Evolutionary conservation across 2,888 invertebrate species (phyloP).

Genomic region (Cheilosia variabilis): DNA sequence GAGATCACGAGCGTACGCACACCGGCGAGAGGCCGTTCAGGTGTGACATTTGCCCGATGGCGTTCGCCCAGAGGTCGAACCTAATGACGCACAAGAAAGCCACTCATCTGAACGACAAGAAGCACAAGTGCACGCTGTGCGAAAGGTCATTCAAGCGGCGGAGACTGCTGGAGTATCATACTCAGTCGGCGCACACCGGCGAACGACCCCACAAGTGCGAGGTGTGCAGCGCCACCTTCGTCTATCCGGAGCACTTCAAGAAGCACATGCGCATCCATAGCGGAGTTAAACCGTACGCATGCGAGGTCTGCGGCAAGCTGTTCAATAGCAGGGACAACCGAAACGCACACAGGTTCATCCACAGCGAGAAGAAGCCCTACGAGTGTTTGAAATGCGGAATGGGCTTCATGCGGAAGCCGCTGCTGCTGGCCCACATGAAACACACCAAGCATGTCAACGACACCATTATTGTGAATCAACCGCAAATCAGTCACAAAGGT

Average conservation of each 20-base stretch:
- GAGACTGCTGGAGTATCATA: conserved; percentile 91
- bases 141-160: conserved; percentile 88
- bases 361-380: conserved; percentile 94
- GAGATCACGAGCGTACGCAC: conserved; percentile 92
- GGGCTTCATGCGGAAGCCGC: conserved; percentile 93
- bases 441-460: conserved; percentile 87
- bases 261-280: conserved; percentile 90
- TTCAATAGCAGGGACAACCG: conserved; percentile 94
- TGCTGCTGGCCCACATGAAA: conserved; percentile 90
- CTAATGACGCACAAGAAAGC: conserved; percentile 91
- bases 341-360: conserved; percentile 93
- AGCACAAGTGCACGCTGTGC: conserved; percentile 88
- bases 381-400: conserved; percentile 92
- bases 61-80: conserved; percentile 93
- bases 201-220: conserved; percentile 90
- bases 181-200: conserved; percentile 91
- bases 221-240: conserved; percentile 90
- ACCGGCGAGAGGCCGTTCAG: conserved; percentile 92
- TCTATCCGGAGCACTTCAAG: conserved; percentile 92
- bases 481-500: conserved; percentile 85
- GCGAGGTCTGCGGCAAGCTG: conserved; percentile 92
- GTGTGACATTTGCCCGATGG: conserved; percentile 91
- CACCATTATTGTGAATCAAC: conserved; percentile 93
- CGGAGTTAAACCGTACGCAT: conserved; percentile 90
- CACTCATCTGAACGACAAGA: conserved; percentile 90